These are phyloP conservation scores for Ganaspis brasiliensis DNA, from an alignment of 2,888 invertebrate species.

Conservation along the genomic window DNA sequence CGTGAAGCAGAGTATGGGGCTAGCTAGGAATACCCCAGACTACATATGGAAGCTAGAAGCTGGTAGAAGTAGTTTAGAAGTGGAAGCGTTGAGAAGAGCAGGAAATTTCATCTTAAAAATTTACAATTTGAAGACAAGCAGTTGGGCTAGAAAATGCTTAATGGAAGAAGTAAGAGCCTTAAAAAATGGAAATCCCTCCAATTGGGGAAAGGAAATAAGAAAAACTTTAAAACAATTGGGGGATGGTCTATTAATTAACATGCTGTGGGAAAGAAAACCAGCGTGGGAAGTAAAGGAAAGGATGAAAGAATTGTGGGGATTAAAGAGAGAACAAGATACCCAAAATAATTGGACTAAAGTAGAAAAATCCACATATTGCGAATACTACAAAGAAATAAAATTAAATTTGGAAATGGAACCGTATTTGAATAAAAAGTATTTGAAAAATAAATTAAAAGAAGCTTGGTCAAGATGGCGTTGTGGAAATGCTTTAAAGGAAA, in stretches of 20 bases:
- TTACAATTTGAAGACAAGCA: not conserved
- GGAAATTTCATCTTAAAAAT: not conserved
- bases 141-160: slow-evolving; percentile 31
- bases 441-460: slow-evolving; percentile 1
- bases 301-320: no score
- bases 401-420: not conserved
- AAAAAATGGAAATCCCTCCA: not conserved
- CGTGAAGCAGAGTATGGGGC: slow-evolving; percentile 50
- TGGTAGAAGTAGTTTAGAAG: no score
- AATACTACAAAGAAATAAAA: not conserved
- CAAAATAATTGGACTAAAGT: slow-evolving; percentile 40
- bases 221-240: slow-evolving; percentile 6
- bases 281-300: no score
- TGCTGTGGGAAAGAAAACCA: no score
- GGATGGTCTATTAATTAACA: not conserved
- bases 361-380: slow-evolving; percentile 8
- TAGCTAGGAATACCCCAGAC: slow-evolving; percentile 42
- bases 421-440: not conserved
- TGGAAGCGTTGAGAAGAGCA: no score
- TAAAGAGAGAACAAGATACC: no score
- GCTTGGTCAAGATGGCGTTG: slow-evolving; percentile 41
- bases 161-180: slow-evolving; percentile 24
- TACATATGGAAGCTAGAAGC: slow-evolving; percentile 36
- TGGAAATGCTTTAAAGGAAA: no score
- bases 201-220: slow-evolving; percentile 9